Base-by-base conservation (phyloP, 2,888 invertebrate genomes). In the Andricus quercusramuli region DNA sequence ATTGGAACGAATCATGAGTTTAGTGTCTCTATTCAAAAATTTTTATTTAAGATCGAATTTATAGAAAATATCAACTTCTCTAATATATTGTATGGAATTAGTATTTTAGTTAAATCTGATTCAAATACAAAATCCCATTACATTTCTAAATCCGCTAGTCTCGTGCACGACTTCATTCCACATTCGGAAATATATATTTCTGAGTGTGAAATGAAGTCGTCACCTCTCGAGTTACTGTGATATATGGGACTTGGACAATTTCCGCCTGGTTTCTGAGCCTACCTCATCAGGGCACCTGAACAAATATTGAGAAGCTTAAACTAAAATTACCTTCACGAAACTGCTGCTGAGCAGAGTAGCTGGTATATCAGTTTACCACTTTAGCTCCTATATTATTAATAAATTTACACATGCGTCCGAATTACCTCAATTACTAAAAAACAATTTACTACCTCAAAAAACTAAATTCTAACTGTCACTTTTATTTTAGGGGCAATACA, bases 271-370 rank as follows among this genome's bases (percentile, higher is more conserved):
- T 74, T 56, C 51, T 25, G 25, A 74, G 51, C 70, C 70, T 74
- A 74, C 51, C 51, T 74, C 29, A 74, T 74, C 29, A 74, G n/a
- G 51, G 32, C 70, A 74, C 32, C 70, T 56, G 70, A 74, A 74
- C 51, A 74, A 74, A 74, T 74, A 74, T 51, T 74, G 32, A 74
- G 51, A 68, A 25, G 29, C n/a, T 74, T n/a, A 51, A 74, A 74
- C 56, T 32, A 74, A 74, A 74, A 74, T 51, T 51, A 51, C 20
- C 32, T 51, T 25, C 47, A 32, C 17, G 47, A 74, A 74, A 32
- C 51, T n/a, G 25, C 41, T 25, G 22, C 25, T 62, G 44, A 68
- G 47, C 17, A 15, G 47, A 68, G 25, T 29, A 29, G 25, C 17
- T 68, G 47, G 47, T 20, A 68, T 62, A 3, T 62, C 11, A 62